Evolutionary conservation across 2,888 invertebrate genomes (phyloP), one percentile per base, ranked within the genome.

Genomic region (Oxycera nigricornis): DNA sequence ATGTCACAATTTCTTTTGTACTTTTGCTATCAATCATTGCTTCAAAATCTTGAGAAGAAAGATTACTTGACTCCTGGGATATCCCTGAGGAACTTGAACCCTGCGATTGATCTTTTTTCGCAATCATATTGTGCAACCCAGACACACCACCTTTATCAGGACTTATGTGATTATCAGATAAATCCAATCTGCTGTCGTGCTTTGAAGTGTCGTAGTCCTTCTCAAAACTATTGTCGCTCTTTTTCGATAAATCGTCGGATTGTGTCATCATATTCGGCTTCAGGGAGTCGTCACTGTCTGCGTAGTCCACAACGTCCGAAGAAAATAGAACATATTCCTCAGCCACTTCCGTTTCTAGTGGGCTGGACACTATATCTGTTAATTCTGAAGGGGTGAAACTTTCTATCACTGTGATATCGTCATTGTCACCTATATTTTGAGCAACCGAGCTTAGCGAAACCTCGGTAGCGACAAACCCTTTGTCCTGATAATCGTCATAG

Each of bases 41-140:
- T 79, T 90, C 90, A 79, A 90, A 90, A 80, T 91, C 90, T 82
- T 90, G 90, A 78, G 89, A 89, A 0, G 90, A 90, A 75, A 90
- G 88, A 77, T 74, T 77, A 0, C 89, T 88, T 79, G 90, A 90
- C 78, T 90, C 90, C 0, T 90, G 89, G 0, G 90, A 89, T 78
- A 89, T 89, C 0, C 87, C 86, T 84, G 84, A 76, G 76, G 2
- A 77, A 77, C 35, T 55, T 73, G 65, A 76, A 72, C 30, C 72
- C 4, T 30, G 3, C 30, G 17, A 17, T 68, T 46, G 67, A 6
- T 70, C 55, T 30, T 84, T 62, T 86, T 26, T 50, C n/a, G 14
- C 41, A 57, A 26, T 22, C 30, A 41, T 85, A 26, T 86, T 86
- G n/a, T n/a, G n/a, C n/a, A n/a, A n/a, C n/a, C n/a, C n/a, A 6